Conservation (phyloP, 2,797 vertebrate species). For the Ataeniobius toweri region DNA sequence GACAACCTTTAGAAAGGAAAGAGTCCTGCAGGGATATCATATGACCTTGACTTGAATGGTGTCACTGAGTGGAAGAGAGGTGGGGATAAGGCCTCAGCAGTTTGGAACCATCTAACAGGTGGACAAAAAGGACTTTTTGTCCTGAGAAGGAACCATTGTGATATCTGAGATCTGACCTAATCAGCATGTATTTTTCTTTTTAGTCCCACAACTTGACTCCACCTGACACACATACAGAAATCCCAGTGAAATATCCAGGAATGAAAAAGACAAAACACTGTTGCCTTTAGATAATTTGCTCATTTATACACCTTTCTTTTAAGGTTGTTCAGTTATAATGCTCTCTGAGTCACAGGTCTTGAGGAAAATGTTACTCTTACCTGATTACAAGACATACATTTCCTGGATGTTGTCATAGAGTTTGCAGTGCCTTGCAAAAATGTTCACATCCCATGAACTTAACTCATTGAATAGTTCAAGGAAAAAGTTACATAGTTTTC, state of each 20-base stretch:
- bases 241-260: neutral
- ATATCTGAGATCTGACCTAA: slow-evolving; percentile 44
- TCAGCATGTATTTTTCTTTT: slow-evolving; percentile 32
- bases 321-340: neutral
- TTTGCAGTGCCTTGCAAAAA: neutral
- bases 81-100: slow-evolving; percentile 60
- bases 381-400: slow-evolving; percentile 73
- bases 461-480: too few species aligned
- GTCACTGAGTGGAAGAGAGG: slow-evolving; percentile 61
- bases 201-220: slow-evolving; percentile 13
- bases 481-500: neutral
- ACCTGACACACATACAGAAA: neutral
- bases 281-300: neutral
- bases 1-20: slow-evolving; percentile 59
- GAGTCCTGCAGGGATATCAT: slow-evolving; percentile 73
- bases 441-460: neutral
- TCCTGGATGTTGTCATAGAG: slow-evolving; percentile 57
- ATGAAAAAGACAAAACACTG: neutral
- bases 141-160: slow-evolving; percentile 38
- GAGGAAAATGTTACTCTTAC: slow-evolving; percentile 66
- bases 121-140: slow-evolving; percentile 68
- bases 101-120: slow-evolving; percentile 65
- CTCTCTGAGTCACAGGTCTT: slow-evolving; percentile 50
- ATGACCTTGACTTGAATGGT: slow-evolving; percentile 78
- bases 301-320: neutral